Conservation (phyloP, 2,113 vertebrate species). For the Oncorhynchus kisutch region DNA sequence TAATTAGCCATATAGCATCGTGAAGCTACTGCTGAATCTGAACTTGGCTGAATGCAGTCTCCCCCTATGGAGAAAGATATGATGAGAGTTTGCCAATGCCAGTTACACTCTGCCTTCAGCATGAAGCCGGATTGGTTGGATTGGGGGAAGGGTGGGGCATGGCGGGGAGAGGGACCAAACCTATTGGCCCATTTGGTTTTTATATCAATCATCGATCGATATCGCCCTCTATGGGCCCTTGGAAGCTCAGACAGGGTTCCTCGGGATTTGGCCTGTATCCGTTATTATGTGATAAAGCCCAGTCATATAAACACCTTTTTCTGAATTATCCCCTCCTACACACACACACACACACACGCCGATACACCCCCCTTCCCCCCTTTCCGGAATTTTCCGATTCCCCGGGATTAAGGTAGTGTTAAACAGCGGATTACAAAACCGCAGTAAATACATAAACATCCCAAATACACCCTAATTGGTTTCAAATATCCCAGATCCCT, state of each 20-base stretch:
- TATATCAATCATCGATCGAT: conserved; percentile 1
- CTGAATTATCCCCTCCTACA: conserved; percentile 20
- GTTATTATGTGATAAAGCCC: conserved; percentile 19
- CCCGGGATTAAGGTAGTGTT: conserved; percentile 13
- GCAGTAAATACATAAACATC: conserved; percentile 18
- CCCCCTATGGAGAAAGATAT: conserved; percentile 38
- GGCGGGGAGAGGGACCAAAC: conserved; percentile 33
- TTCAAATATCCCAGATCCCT: conserved; percentile 27
- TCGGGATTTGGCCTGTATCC: background rate
- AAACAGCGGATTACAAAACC: conserved; percentile 25
- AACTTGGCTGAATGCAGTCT: conserved; percentile 53
- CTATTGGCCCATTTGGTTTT: conserved; percentile 12
- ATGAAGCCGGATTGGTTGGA: conserved; percentile 50
- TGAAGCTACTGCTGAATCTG: conserved; percentile 47
- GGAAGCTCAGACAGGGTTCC: conserved; percentile 9
- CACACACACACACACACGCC: background rate
- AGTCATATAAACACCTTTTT: conserved; percentile 53
- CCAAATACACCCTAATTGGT: conserved; percentile 23
- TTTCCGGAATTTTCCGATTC: conserved; percentile 1
- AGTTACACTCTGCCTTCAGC: conserved; percentile 35
- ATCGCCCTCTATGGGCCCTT: conserved; percentile 24
- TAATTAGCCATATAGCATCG: conserved; percentile 54
- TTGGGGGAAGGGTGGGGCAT: conserved; percentile 48
- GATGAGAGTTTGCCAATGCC: conserved; percentile 44
- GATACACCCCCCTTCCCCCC: background rate